Percentiles rank a stretch among this genome's conserved stretches.
phyloP scores from a whole-genome alignment of 2,113 vertebrate genomes.

The Atherinomorus stipes region DNA sequence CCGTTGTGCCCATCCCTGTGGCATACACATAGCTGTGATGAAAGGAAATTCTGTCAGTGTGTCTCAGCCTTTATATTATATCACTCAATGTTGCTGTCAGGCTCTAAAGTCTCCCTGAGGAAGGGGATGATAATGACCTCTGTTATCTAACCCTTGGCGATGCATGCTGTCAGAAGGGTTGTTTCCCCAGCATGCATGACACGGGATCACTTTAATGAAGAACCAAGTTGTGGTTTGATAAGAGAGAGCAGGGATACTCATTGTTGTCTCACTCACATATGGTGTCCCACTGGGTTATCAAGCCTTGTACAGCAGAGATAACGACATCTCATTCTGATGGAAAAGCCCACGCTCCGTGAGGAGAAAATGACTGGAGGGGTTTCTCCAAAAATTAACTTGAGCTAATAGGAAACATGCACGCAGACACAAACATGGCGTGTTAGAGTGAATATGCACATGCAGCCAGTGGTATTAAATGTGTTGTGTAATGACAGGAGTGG shows the following conservation, averaged over 20 bases:
- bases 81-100: slow-evolving; percentile 53
- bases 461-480: slow-evolving; percentile 58
- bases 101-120: slow-evolving; percentile 26
- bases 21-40: slow-evolving; percentile 19
- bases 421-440: slow-evolving; percentile 38
- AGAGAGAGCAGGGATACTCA: slow-evolving; percentile 23
- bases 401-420: slow-evolving; percentile 72
- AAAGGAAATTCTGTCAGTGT: slow-evolving; percentile 33
- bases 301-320: slow-evolving; percentile 27
- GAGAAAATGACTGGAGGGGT: slow-evolving; percentile 58
- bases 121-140: slow-evolving; percentile 50
- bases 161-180: slow-evolving; percentile 47
- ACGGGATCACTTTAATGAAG: slow-evolving; percentile 55
- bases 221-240: slow-evolving; percentile 46
- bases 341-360: slow-evolving; percentile 10
- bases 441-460: slow-evolving; percentile 23
- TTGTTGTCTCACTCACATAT: slow-evolving; percentile 20
- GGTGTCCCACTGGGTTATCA: slow-evolving; percentile 29
- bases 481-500: slow-evolving; percentile 64
- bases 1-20: slow-evolving; percentile 21
- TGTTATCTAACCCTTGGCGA: slow-evolving; percentile 57
- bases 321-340: slow-evolving; percentile 42
- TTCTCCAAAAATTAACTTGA: slow-evolving; percentile 65
- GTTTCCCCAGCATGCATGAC: slow-evolving; percentile 53
- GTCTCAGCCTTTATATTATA: slow-evolving; percentile 36